Base-by-base conservation (phyloP, 2,888 invertebrate species). In the Mycalesis mineus region DNA sequence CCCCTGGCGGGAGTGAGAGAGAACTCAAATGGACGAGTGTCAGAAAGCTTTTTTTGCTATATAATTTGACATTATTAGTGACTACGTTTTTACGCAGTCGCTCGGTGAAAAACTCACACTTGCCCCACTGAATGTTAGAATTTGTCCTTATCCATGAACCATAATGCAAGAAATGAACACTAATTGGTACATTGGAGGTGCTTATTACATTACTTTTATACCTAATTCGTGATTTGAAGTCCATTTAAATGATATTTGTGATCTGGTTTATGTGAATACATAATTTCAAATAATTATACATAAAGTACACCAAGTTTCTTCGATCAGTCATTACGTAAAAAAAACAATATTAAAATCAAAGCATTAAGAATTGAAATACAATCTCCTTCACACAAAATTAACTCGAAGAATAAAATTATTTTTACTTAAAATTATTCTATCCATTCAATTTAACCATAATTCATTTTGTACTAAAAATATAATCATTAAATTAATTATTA, bases 391-490 rank as follows among this genome's bases (percentile, higher is more conserved):
- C 31, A 45, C 29, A 45, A 31, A 39, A 14, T 39, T 13, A 39
- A 7, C 39, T 1, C 7, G 7, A 0, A 14, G 14, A 39, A 39
- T 0, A 7, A 14, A 13, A 39, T n/a, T n/a, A 14, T 13, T 39
- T 14, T 39, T 39, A 14, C 2, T 36, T 1, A 14, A 39, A 39
- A 14, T 14, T 7, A 39, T 39, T 36, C 9, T 11, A 11, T 36
- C 1, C 11, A 9, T 36, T 11, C 4, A 33, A 45, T 45, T 45
- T 29, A 44, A 13, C 13, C 29, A 45, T 47, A 11, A 15, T 13
- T 44, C 14, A 33, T 47, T 45, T 47, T 47, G 47, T 47, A 47
- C 47, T 47, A 47, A 47, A 47, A 29, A 45, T 28, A 28, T 42
- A 28, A 28, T 40, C 17, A 41, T 22, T 22, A 7, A 42, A 42